phyloP scores from a whole-genome alignment of 2,888 invertebrate genomes.

The Drosophila kokeensis region DNA sequence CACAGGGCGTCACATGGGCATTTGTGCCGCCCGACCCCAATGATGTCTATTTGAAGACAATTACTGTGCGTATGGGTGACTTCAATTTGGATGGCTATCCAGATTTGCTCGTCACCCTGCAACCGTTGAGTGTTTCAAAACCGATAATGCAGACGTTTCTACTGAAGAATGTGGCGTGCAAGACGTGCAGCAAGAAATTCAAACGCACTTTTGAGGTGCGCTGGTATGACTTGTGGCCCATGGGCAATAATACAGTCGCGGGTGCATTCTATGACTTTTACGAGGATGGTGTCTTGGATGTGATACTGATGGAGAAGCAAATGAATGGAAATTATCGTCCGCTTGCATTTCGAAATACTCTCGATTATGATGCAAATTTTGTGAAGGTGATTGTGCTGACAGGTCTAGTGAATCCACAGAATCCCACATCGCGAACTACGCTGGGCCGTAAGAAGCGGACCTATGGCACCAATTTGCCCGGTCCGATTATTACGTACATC shows the following conservation, averaged over 20 bases:
- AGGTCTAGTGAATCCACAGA: constrained; percentile 90
- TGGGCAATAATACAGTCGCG: constrained; percentile 91
- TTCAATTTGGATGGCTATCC: constrained; percentile 98
- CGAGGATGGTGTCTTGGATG: constrained; percentile 96
- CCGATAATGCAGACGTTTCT: constrained; percentile 89
- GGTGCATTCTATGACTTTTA: constrained; percentile 97
- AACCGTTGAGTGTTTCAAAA: constrained; percentile 68
- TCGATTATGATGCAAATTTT: constrained; percentile 97
- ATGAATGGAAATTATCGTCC: constrained; percentile 87
- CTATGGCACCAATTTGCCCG: constrained; percentile 96
- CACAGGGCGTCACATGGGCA: constrained; percentile 89
- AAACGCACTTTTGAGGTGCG: constrained; percentile 90
- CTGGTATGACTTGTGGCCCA: constrained; percentile 91
- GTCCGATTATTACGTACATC: constrained; percentile 93
- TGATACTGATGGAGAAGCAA: constrained; percentile 89
- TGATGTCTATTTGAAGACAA: constrained; percentile 89
- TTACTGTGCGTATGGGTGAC: constrained; percentile 94
- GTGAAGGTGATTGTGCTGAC: constrained; percentile 97
- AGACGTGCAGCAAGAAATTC: constrained; percentile 86
- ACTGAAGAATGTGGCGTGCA: constrained; percentile 92
- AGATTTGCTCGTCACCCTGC: constrained; percentile 92
- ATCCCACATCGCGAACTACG: constrained; percentile 90
- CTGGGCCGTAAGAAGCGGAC: constrained; percentile 91
- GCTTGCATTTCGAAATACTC: constrained; percentile 93
- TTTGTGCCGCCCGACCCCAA: constrained; percentile 86